Evolutionary conservation across 2,113 vertebrate genomes (phyloP).

Genomic region (Nesoenas mayeri): DNA sequence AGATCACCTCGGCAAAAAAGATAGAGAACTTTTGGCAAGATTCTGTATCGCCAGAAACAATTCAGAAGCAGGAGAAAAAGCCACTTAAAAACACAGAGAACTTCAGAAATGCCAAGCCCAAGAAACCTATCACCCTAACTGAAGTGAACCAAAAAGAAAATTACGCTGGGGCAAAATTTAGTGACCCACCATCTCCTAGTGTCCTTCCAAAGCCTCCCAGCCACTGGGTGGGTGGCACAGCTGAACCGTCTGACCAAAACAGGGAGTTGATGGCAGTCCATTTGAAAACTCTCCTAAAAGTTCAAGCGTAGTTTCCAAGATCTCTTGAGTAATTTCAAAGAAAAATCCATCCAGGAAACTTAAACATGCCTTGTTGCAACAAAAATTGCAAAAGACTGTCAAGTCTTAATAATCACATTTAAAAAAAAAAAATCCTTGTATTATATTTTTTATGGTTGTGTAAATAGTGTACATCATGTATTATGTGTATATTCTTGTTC

Average conservation of each 20-base stretch:
- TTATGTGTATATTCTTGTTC: slow-evolving; percentile 92
- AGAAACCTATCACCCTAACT: slow-evolving; percentile 57
- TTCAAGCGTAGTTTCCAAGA: slow-evolving; percentile 74
- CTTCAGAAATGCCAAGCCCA: slow-evolving; percentile 67
- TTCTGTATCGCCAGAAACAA: slow-evolving; percentile 56
- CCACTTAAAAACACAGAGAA: slow-evolving; percentile 78
- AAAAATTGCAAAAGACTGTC: slow-evolving; percentile 72
- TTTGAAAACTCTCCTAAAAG: slow-evolving; percentile 91
- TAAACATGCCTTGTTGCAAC: slow-evolving; percentile 78
- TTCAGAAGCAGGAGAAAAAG: slow-evolving; percentile 79
- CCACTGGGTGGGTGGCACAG: slow-evolving; percentile 88
- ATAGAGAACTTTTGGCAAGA: slow-evolving; percentile 78
- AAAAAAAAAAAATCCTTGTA: slow-evolving; percentile 69
- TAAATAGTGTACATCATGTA: slow-evolving; percentile 93
- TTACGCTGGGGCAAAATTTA: slow-evolving; percentile 95
- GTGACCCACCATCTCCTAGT: slow-evolving; percentile 93
- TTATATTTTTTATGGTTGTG: slow-evolving; percentile 85
- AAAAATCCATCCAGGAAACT: slow-evolving; percentile 63
- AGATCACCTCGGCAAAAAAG: slow-evolving; percentile 71
- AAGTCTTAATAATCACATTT: slow-evolving; percentile 55
- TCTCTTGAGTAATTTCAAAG: slow-evolving; percentile 27
- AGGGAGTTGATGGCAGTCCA: slow-evolving; percentile 90
- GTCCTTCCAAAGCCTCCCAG: slow-evolving; percentile 94
- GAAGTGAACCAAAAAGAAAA: slow-evolving; percentile 85
- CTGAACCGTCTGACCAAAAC: slow-evolving; percentile 76